phyloP scores from a whole-genome alignment of 2,888 invertebrate species.

The Caenorhabditis zanzibari region DNA sequence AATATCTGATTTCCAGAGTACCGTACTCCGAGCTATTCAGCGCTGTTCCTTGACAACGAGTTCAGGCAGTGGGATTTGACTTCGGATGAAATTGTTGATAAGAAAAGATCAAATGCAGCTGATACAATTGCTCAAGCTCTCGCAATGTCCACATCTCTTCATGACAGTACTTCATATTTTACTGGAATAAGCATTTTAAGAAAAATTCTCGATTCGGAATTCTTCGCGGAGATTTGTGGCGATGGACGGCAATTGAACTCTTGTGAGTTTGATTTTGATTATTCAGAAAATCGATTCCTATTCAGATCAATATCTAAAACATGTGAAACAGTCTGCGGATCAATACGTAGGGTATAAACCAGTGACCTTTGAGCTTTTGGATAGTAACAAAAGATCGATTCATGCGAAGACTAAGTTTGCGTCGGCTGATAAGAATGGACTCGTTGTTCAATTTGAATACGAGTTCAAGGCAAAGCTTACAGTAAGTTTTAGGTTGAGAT shows the following conservation, averaged over 20 bases:
- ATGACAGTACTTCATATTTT: too few relatives aligned
- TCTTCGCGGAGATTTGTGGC: conserved; percentile 4
- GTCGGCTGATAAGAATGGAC: neutral
- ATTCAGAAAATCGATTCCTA: too few relatives aligned
- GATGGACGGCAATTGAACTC: neutral
- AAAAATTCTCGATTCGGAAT: neutral
- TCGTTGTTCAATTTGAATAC: neutral
- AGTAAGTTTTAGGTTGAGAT: neutral
- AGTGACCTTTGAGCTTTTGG: neutral
- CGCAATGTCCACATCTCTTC: too few relatives aligned
- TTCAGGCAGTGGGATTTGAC: too few relatives aligned
- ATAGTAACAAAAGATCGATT: neutral
- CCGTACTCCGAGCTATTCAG: too few relatives aligned
- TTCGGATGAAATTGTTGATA: too few relatives aligned
- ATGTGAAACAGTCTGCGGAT: neutral
- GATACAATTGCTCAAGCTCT: too few relatives aligned
- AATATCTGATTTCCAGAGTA: too few relatives aligned
- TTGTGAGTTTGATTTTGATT: neutral
- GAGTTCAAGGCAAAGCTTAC: neutral
- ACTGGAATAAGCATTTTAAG: too few relatives aligned
- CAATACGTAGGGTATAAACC: neutral
- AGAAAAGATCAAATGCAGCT: too few relatives aligned
- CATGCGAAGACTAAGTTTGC: neutral
- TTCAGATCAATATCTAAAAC: conserved; percentile 16
- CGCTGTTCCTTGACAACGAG: too few relatives aligned